Conservation (phyloP, 2,888 invertebrate genomes). For the Melikaiella ostensackeni region DNA sequence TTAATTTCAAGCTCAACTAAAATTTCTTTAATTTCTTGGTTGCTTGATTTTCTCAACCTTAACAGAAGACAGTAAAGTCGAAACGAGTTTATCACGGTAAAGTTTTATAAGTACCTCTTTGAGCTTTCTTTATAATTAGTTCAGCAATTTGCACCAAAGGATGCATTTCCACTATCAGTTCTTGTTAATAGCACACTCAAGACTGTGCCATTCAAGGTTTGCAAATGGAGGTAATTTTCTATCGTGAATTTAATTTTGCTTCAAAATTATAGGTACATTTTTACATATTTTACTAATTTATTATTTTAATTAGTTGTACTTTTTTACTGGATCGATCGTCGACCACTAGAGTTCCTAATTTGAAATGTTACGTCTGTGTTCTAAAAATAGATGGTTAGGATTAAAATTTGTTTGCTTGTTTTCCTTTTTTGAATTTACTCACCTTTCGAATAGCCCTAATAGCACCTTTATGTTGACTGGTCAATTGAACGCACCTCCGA, state of each 20-base stretch:
- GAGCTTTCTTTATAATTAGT: constrained; percentile 28
- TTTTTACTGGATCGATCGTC: constrained; percentile 22
- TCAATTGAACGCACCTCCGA: constrained; percentile 89
- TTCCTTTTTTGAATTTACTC: constrained; percentile 67
- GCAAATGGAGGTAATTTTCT: constrained; percentile 4
- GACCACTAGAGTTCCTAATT: not conserved
- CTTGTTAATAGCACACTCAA: constrained; percentile 2
- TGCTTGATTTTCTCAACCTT: constrained; percentile 10
- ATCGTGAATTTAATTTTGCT: constrained; percentile 7
- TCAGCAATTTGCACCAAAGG: constrained; percentile 19
- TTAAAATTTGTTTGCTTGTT: not conserved
- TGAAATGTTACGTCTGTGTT: constrained; percentile 4
- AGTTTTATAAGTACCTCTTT: constrained; percentile 34
- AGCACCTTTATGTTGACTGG: constrained; percentile 92
- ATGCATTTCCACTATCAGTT: constrained; percentile 22
- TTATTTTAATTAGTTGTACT: not conserved
- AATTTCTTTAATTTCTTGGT: constrained; percentile 17
- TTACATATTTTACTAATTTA: not conserved
- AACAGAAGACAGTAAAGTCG: constrained; percentile 11
- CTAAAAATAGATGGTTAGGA: not conserved
- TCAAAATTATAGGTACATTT: not conserved
- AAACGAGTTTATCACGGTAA: constrained; percentile 27
- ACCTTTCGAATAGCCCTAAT: constrained; percentile 95
- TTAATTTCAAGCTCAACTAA: not conserved
- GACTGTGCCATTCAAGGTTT: constrained; percentile 1